phyloP scores from a whole-genome alignment of 2,797 vertebrate species.

The Rousettus madagascariensis region DNA sequence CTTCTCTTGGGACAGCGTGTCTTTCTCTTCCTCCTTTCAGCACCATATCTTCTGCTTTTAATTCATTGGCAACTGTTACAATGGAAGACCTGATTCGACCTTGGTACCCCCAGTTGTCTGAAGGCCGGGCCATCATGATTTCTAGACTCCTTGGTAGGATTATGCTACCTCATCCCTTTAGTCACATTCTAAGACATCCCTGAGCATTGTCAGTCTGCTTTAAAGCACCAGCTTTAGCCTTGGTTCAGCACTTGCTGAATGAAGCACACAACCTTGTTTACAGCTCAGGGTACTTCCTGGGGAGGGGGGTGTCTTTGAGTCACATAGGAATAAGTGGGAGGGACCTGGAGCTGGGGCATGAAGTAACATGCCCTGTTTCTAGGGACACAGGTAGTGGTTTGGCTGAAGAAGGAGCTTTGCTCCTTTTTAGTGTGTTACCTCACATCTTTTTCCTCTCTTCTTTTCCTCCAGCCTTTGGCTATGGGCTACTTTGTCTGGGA shows the following conservation, averaged over 20 bases:
- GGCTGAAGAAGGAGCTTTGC: neutral
- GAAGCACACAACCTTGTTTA: neutral
- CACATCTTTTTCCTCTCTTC: neutral
- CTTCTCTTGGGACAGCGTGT: neutral
- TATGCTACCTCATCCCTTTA: neutral
- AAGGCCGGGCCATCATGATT: slow-evolving; percentile 88
- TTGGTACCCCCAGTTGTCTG: slow-evolving; percentile 88
- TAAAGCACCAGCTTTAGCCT: neutral
- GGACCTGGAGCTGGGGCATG: neutral
- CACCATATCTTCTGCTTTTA: slow-evolving; percentile 96
- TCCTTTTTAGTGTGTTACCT: neutral
- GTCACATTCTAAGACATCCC: neutral
- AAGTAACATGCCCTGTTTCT: neutral
- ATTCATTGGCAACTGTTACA: slow-evolving; percentile 94
- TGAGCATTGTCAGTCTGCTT: neutral
- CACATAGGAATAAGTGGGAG: neutral
- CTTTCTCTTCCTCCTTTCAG: slow-evolving; percentile 76
- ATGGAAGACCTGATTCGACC: slow-evolving; percentile 96
- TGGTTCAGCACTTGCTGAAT: neutral
- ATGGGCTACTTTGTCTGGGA: slow-evolving; percentile 92
- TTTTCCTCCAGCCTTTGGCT: slow-evolving; percentile 86
- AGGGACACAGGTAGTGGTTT: neutral
- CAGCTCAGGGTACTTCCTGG: neutral
- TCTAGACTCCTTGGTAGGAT: slow-evolving; percentile 90
- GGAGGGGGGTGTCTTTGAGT: neutral